Conservation (phyloP, 2,888 invertebrate species). For the Allacma fusca region DNA sequence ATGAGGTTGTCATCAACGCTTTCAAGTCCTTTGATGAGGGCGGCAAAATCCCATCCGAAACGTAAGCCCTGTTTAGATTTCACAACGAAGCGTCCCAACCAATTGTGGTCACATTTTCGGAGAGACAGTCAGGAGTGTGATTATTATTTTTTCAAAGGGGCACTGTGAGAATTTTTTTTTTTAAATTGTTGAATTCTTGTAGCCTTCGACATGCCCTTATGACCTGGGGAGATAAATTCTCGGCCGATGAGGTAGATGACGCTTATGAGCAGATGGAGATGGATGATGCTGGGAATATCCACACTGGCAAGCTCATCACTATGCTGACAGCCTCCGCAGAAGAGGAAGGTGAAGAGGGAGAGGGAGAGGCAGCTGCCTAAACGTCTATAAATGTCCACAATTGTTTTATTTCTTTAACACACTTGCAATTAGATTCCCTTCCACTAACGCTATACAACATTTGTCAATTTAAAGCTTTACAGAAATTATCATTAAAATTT, state of each 20-base stretch:
- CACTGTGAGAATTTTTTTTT: background rate
- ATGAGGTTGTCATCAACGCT: slow-evolving; percentile 89
- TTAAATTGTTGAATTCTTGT: slow-evolving; percentile 51
- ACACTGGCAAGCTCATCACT: slow-evolving; percentile 84
- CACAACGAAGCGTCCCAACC: background rate
- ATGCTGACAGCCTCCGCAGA: slow-evolving; percentile 87
- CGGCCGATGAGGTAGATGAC: slow-evolving; percentile 85
- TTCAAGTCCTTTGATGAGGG: slow-evolving; percentile 89
- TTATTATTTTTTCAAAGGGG: too few relatives aligned
- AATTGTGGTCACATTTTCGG: background rate
- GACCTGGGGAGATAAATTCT: slow-evolving; percentile 94
- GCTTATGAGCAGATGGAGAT: slow-evolving; percentile 89
- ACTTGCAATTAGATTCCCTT: too few relatives aligned
- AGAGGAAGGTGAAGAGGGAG: slow-evolving; percentile 70
- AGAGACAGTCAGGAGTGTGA: too few relatives aligned
- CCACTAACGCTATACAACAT: too few relatives aligned
- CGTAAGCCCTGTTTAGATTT: slow-evolving; percentile 65
- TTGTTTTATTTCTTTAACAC: too few relatives aligned
- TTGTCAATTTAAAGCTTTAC: too few relatives aligned
- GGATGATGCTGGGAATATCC: slow-evolving; percentile 89
- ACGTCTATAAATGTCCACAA: too few relatives aligned
- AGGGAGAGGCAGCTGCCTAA: background rate
- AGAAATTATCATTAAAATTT: too few relatives aligned
- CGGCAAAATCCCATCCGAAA: slow-evolving; percentile 88
- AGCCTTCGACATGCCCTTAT: slow-evolving; percentile 88